These are phyloP conservation scores for Vulpes lagopus DNA, from an alignment of 2,113 vertebrate species.

Conservation along the genomic window DNA sequence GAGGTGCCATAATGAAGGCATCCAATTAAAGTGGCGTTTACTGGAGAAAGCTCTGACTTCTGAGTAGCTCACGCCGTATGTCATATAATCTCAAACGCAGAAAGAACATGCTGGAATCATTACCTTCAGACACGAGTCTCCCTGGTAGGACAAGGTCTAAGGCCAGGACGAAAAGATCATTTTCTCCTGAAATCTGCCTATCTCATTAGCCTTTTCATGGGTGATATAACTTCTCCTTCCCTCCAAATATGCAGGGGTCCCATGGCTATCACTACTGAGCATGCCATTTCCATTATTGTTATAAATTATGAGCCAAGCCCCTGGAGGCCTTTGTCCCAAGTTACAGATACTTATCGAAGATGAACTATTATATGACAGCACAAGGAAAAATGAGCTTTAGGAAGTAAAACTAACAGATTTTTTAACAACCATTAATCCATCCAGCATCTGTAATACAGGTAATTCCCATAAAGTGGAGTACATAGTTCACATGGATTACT, in stretches of 20 bases:
- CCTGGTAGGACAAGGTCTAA: conserved; percentile 63
- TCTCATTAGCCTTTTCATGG: conserved; percentile 79
- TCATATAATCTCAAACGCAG: conserved; percentile 18
- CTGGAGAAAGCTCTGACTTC: conserved; percentile 51
- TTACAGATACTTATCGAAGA: conserved; percentile 69
- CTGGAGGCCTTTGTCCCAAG: conserved; percentile 43
- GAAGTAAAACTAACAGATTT: conserved; percentile 61
- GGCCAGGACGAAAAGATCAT: conserved; percentile 69
- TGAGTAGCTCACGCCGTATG: not conserved
- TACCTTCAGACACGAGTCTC: conserved; percentile 10
- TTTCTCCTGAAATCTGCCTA: conserved; percentile 76
- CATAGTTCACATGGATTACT: not conserved
- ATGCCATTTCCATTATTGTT: conserved; percentile 74
- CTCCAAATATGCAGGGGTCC: conserved; percentile 24
- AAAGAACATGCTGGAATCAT: conserved; percentile 71
- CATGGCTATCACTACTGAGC: conserved; percentile 55
- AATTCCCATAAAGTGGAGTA: not conserved
- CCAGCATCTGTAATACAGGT: conserved; percentile 36
- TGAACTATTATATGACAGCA: conserved; percentile 74
- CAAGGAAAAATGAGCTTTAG: conserved; percentile 73
- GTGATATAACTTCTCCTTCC: conserved; percentile 67
- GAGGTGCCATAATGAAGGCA: conserved; percentile 67
- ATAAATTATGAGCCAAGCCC: conserved; percentile 75
- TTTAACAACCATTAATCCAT: conserved; percentile 61
- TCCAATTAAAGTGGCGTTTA: conserved; percentile 63